Evolutionary conservation across 2,113 vertebrate species (phyloP).

Genomic region (Peromyscus maniculatus): DNA sequence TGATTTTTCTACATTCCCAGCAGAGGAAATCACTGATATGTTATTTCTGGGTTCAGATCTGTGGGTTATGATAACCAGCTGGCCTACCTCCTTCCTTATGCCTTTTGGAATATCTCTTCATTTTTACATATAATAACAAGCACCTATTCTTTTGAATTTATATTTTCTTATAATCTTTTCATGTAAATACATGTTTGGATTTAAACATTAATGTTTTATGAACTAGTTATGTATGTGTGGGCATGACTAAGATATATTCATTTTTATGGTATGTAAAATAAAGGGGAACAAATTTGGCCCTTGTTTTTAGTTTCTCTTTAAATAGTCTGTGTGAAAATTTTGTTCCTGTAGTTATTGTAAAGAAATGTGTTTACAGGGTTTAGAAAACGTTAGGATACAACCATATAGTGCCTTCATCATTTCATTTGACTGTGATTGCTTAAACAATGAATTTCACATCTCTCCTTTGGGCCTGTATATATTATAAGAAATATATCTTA

Average conservation of each 20-base stretch:
- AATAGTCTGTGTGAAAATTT: not conserved
- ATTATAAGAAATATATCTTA: slow-evolving; percentile 27
- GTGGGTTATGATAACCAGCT: not conserved
- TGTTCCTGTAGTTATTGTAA: not conserved
- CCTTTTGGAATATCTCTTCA: not conserved
- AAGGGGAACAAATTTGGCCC: not conserved
- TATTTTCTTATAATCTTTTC: slow-evolving; percentile 35
- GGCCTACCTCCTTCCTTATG: not conserved
- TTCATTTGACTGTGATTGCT: not conserved
- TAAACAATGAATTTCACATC: not conserved
- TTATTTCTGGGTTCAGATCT: not conserved
- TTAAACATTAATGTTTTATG: slow-evolving; percentile 2
- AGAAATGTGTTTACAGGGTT: not conserved
- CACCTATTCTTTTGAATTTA: slow-evolving; percentile 10
- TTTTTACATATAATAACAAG: not conserved
- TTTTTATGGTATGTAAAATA: not conserved
- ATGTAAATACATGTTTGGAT: not conserved
- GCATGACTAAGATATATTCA: not conserved
- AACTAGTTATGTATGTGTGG: not conserved
- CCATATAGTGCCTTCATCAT: not conserved
- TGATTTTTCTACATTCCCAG: not conserved
- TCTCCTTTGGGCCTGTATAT: not conserved
- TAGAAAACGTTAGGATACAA: not conserved
- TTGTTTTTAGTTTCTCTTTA: slow-evolving; percentile 38
- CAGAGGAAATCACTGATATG: not conserved